Base-by-base conservation (phyloP, 2,113 vertebrate genomes). In the Etia nguti region DNA sequence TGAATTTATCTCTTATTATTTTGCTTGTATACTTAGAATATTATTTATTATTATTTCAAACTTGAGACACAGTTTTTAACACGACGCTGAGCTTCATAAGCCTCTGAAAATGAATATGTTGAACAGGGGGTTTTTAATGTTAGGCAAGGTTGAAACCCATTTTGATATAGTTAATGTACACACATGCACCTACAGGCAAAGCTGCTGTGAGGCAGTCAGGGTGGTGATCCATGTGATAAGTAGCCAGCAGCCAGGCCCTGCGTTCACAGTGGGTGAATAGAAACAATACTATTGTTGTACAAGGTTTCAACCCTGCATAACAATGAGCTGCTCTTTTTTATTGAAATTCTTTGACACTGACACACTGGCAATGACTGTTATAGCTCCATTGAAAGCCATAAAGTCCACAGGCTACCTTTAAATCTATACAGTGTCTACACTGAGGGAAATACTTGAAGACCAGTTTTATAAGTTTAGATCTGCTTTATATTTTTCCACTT, bases 191-290 rank as follows among this genome's bases (percentile, higher is more conserved):
- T 20, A 75, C 15, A 48, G 70, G 15, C 29, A 62, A 34, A 20
- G 48, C 18, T 79, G 46, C 36, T 87, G 73, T 46, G 73, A 80
- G 55, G 55, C 55, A 82, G 86, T 81, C 22, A 46, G 55, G 82
- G 84, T 87, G 82, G 8, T 31, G 84, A 88, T 79, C 70, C 43
- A 83, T 48, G 50, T 77, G 88, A 85, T 93, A 90, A 83, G 57
- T 89, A 86, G 43, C 60, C 60, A 70, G 88, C 82, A 65, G 84
- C 75, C 60, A 80, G 80, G 50, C 31, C 70, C 54, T 41, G 55
- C 77, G 50, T 89, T 82, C 86, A 82, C 73, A 75, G 43, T 38
- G 48, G 55, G 24, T 83, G 70, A 81, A 31, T 50, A 65, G 62
- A 79, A 88, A 89, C 82, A 86, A 59, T 55, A 24, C 22, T 15